These are phyloP conservation scores for Apeltes quadracus DNA, from an alignment of 2,113 vertebrate species.

Conservation along the genomic window DNA sequence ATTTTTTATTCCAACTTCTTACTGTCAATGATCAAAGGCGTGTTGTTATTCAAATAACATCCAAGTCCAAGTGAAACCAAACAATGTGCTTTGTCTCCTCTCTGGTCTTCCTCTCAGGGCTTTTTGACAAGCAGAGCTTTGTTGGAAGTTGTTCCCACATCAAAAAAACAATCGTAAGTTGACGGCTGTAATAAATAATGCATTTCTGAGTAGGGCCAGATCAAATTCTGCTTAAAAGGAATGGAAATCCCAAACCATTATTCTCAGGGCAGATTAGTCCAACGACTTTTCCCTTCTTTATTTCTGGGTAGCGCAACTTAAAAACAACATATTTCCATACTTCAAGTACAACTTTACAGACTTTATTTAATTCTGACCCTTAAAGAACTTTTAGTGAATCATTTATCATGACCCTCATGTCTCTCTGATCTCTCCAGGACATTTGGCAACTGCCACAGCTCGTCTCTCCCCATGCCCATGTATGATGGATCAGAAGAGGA, in stretches of 20 bases:
- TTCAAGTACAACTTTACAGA: background rate
- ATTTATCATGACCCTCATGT: background rate
- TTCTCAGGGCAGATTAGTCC: slow-evolving; percentile 37
- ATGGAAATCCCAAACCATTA: slow-evolving; percentile 52
- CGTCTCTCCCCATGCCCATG: slow-evolving; percentile 58
- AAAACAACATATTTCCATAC: background rate
- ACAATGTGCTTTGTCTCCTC: background rate
- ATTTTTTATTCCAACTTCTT: background rate
- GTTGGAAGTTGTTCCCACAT: slow-evolving; percentile 44
- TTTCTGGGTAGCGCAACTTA: background rate
- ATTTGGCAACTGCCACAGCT: slow-evolving; percentile 47
- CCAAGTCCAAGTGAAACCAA: slow-evolving; percentile 19
- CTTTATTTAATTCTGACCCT: background rate
- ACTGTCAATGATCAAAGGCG: background rate
- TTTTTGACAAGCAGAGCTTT: slow-evolving; percentile 34
- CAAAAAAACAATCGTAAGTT: slow-evolving; percentile 74
- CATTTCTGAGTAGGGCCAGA: slow-evolving; percentile 34
- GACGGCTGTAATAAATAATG: slow-evolving; percentile 63
- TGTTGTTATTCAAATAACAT: background rate
- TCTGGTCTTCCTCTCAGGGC: slow-evolving; percentile 47
- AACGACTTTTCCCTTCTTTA: slow-evolving; percentile 20
- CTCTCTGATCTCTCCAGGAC: slow-evolving; percentile 53
- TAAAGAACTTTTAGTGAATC: background rate
- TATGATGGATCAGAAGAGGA: slow-evolving; percentile 81
- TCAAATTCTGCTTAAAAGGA: slow-evolving; percentile 59